phyloP scores from a whole-genome alignment of 2,797 vertebrate species.

The Myioborus miniatus region DNA sequence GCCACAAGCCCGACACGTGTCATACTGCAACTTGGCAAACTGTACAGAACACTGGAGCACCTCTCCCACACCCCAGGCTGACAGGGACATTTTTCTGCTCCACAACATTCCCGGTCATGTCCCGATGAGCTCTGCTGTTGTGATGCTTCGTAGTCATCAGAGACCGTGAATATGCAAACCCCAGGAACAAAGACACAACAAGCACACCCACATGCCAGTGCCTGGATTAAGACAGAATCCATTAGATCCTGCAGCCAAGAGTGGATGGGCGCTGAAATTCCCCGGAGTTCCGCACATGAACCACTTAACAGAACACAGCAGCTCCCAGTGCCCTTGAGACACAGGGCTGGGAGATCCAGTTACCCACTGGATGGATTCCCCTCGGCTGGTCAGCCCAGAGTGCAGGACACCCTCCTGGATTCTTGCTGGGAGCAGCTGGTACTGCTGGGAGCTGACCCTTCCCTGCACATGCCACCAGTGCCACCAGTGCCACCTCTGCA shows the following conservation, averaged over 20 bases:
- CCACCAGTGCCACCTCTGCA: fast-evolving
- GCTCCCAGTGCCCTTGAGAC: background rate
- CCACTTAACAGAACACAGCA: background rate
- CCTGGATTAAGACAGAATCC: background rate
- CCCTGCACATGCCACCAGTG: background rate
- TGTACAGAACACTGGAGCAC: background rate
- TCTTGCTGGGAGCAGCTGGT: background rate
- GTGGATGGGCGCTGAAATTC: background rate
- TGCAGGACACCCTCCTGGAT: background rate
- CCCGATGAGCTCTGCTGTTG: background rate
- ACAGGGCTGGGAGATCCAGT: background rate
- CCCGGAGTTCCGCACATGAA: fast-evolving
- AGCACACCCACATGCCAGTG: background rate
- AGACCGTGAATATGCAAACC: background rate
- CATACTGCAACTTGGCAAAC: background rate
- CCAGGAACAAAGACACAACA: background rate
- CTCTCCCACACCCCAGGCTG: background rate
- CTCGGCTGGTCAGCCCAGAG: background rate
- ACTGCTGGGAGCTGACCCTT: background rate
- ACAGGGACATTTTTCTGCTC: background rate
- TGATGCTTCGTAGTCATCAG: background rate
- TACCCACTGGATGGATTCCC: background rate
- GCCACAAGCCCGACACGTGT: background rate
- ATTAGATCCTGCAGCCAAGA: background rate
- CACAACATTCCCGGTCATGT: background rate